Percentiles rank a stretch among this genome's conserved stretches.
phyloP scores from a whole-genome alignment of 2,113 vertebrate genomes.

The Formicarius rufipectus region DNA sequence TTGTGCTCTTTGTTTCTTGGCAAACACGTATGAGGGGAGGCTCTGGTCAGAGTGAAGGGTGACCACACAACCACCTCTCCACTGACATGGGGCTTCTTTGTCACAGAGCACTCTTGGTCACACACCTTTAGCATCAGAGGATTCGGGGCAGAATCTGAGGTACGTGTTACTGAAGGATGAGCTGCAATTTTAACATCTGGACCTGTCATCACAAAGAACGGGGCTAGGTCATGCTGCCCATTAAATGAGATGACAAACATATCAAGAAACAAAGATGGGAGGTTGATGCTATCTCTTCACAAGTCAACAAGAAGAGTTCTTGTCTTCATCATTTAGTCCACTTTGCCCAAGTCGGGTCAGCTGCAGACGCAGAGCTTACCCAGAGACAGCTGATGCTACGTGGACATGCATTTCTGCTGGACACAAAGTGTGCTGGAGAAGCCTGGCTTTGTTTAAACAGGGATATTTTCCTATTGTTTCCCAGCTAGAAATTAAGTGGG shows the following conservation, averaged over 20 bases:
- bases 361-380: background rate
- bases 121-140: background rate
- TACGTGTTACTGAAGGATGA: background rate
- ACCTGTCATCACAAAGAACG: background rate
- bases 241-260: background rate
- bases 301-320: background rate
- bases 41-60: background rate
- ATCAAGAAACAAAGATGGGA: background rate
- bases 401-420: background rate
- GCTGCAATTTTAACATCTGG: background rate
- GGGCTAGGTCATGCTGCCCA: fast-evolving
- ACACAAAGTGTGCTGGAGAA: background rate
- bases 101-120: background rate
- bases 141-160: background rate
- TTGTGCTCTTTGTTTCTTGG: background rate
- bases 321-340: background rate
- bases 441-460: background rate
- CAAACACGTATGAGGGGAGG: background rate
- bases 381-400: background rate
- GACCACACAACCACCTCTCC: background rate
- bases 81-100: background rate
- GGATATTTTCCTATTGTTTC: background rate
- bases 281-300: background rate
- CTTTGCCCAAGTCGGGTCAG: background rate
- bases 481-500: background rate